These are phyloP conservation scores for Brassicogethes aeneus DNA, from an alignment of 2,888 invertebrate genomes.

Conservation along the genomic window DNA sequence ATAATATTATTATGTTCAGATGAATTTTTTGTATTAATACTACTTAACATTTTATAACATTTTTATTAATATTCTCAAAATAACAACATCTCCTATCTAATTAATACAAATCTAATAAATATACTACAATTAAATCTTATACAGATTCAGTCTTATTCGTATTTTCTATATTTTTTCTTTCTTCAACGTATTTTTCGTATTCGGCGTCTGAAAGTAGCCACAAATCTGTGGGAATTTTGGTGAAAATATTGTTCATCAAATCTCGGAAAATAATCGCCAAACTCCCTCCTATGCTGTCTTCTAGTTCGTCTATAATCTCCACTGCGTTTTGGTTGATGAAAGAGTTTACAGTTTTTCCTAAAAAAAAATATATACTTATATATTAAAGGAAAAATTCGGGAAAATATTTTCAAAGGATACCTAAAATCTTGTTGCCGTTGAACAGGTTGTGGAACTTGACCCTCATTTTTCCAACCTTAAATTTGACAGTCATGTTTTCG, in stretches of 20 bases:
- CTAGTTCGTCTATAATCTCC: slow-evolving; percentile 50
- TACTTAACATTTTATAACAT: too few species aligned
- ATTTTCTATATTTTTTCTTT: slow-evolving; percentile 4
- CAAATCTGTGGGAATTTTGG: slow-evolving; percentile 48
- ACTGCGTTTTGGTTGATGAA: slow-evolving; percentile 51
- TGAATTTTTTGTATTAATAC: too few species aligned
- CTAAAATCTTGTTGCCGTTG: slow-evolving; percentile 53
- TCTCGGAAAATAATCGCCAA: slow-evolving; percentile 47
- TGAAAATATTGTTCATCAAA: slow-evolving; percentile 50
- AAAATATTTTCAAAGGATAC: slow-evolving; percentile 27
- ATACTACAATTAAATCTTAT: not conserved
- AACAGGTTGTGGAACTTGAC: slow-evolving; percentile 51
- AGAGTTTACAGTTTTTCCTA: slow-evolving; percentile 48
- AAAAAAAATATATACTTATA: slow-evolving; percentile 13
- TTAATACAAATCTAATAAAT: too few species aligned
- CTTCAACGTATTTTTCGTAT: slow-evolving; percentile 17
- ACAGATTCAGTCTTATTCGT: not conserved
- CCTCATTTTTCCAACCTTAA: slow-evolving; percentile 45
- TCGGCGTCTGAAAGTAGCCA: slow-evolving; percentile 39
- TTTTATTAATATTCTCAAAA: too few species aligned
- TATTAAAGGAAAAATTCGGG: not conserved
- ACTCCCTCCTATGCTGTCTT: slow-evolving; percentile 47
- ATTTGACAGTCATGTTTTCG: slow-evolving; percentile 48
- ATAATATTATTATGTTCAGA: too few species aligned
- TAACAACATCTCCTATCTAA: too few species aligned